Evolutionary conservation across 2,797 vertebrate species (phyloP), one percentile per base, ranked within the genome.

Genomic region (Discoglossus pictus): DNA sequence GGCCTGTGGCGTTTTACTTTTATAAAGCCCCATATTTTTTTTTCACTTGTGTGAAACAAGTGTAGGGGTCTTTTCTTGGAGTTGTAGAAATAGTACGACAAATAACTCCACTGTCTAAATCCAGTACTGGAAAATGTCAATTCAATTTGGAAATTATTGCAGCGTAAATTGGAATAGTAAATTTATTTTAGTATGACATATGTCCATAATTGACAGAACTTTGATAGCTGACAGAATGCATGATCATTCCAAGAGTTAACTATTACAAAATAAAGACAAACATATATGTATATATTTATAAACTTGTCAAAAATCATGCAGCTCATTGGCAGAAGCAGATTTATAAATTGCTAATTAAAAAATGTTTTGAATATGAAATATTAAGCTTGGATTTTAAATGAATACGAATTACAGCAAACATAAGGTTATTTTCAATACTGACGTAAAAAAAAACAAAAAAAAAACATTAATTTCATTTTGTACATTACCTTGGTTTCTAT

Each of bases 401-500:
- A 42, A 42, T 36, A 70, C 18, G 4, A 10, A 16, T 61, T 65
- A 48, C 58, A 55, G 20, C 65, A 60, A 31, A 55, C 16, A 17
- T 2, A 34, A 59, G 2, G 10, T 40, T 10, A 39, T 66, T 35
- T 51, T 47, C 58, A 70, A 53, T 47, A 20, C 2, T 65, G 7
- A 5, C 35, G 34, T 25, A 60, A 65, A 23, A n/a, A n/a, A 56
- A 48, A 66, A 71, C 5, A 20, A 53, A 7, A 1, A 7, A 9
- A 31, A 31, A 9, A 4, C 27, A 31, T 9, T 31, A 4, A 31
- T 4, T 31, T 4, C 27, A 47, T 47, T 23, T n/a, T n/a, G n/a
- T n/a, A 21, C 39, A 78, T 74, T 89, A 90, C 88, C 88, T 90
- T 83, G 2, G 36, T 40, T 79, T 80, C 70, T 74, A 76, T 81